Percentiles rank a stretch among this genome's conserved stretches.
These are phyloP conservation scores for Apodemus speciosus DNA, from an alignment of 2,113 vertebrate species.

Conservation along the genomic window DNA sequence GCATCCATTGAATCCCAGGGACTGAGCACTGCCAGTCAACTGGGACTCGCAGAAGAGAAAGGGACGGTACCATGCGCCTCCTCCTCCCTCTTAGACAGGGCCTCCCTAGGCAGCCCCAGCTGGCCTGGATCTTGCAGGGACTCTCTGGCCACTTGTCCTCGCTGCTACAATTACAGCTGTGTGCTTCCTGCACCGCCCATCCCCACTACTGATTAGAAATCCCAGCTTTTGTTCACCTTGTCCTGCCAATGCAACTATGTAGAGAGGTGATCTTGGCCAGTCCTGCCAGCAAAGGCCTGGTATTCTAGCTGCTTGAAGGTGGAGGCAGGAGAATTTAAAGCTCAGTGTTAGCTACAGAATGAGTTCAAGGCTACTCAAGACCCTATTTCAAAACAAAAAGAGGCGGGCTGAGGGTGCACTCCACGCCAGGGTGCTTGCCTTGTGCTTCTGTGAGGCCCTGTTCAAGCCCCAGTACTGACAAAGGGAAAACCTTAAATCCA, in stretches of 20 bases:
- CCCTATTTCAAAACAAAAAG: not conserved
- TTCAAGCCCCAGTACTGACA: not conserved
- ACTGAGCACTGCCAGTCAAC: not conserved
- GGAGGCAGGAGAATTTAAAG: not conserved
- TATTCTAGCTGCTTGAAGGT: not conserved
- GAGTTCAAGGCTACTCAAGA: not conserved
- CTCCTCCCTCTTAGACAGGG: not conserved
- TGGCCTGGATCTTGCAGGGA: not conserved
- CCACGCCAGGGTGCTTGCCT: not conserved
- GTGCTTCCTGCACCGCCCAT: not conserved
- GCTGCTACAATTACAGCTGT: not conserved
- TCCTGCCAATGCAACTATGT: slow-evolving; percentile 6
- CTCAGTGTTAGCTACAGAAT: not conserved
- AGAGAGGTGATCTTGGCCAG: not conserved
- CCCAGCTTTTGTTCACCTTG: slow-evolving; percentile 32
- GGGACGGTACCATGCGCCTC: not conserved
- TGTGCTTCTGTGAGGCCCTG: not conserved
- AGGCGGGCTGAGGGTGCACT: not conserved
- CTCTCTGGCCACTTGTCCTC: not conserved
- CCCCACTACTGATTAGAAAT: not conserved
- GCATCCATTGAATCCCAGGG: not conserved
- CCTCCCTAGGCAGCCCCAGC: not conserved
- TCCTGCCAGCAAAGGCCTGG: not conserved
- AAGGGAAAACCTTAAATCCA: not conserved
- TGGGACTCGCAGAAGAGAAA: not conserved